Conservation (phyloP, 2,113 vertebrate genomes). For the Brachypteracias leptosomus region DNA sequence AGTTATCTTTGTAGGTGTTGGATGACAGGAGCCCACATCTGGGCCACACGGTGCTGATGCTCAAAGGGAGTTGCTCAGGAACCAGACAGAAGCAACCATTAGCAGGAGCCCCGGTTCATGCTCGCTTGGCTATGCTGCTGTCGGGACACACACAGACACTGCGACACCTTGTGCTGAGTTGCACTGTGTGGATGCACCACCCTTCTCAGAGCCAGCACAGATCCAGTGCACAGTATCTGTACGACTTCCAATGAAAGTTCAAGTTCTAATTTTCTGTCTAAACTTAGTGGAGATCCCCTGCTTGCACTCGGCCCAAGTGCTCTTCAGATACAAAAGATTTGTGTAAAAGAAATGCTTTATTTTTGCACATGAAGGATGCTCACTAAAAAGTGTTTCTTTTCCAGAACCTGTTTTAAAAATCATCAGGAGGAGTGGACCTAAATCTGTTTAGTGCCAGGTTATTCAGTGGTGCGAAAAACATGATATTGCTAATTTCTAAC, state of each 20-base stretch:
- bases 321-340: background rate
- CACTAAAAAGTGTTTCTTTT: constrained; percentile 1
- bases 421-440: background rate
- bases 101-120: accelerated
- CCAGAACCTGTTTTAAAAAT: constrained; percentile 17
- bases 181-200: background rate
- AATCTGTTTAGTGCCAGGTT: background rate
- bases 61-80: background rate
- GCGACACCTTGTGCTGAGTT: background rate
- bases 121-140: accelerated
- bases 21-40: background rate
- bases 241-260: background rate
- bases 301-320: background rate
- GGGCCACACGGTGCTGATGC: background rate
- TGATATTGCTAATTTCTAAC: constrained; percentile 45
- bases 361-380: constrained; percentile 14
- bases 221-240: background rate
- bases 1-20: background rate
- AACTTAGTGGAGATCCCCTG: background rate
- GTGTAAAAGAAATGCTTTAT: constrained; percentile 4
- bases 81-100: accelerated
- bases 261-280: background rate
- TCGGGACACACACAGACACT: accelerated
- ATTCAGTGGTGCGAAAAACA: background rate
- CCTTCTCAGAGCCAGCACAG: background rate